Percentiles rank a stretch among this genome's conserved stretches.
phyloP scores from a whole-genome alignment of 2,888 invertebrate genomes.

The Laspeyria flexula region DNA sequence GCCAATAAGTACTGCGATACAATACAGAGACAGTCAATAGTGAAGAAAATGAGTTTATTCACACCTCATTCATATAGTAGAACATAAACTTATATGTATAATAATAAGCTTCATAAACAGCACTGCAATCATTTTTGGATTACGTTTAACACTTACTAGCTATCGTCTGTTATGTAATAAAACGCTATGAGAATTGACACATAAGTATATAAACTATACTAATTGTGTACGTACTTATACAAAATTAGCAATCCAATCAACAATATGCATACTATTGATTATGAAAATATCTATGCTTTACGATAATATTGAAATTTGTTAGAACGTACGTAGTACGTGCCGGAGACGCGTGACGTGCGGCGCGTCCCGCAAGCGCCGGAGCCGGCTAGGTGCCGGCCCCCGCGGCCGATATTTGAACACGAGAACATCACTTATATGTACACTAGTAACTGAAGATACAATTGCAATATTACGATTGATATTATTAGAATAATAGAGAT shows the following conservation, averaged over 20 bases:
- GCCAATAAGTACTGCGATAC: constrained; percentile 28
- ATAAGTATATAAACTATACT: constrained; percentile 87
- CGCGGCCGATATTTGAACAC: constrained; percentile 63
- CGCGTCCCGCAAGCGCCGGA: constrained; percentile 39
- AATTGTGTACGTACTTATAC: constrained; percentile 85
- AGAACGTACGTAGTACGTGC: constrained; percentile 53
- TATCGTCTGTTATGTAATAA: constrained; percentile 85
- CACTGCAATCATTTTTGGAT: constrained; percentile 70
- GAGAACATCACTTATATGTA: constrained; percentile 68
- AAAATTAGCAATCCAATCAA: constrained; percentile 84
- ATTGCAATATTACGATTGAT: constrained; percentile 73
- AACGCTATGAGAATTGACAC: constrained; percentile 87
- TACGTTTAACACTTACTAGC: constrained; percentile 85
- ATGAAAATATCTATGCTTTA: constrained; percentile 81
- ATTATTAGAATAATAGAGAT: constrained; percentile 78
- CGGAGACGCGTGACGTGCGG: constrained; percentile 16
- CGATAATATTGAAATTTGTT: constrained; percentile 70
- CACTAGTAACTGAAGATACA: constrained; percentile 73
- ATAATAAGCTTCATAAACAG: constrained; percentile 73
- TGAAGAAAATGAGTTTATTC: constrained; percentile 35
- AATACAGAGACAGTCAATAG: constrained; percentile 39
- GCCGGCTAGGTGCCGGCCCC: constrained; percentile 29
- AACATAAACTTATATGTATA: too few species aligned
- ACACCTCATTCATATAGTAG: constrained; percentile 27
- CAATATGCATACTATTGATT: constrained; percentile 83